Evolutionary conservation across 2,888 invertebrate genomes (phyloP).

Genomic region (Pycnomerus fuliginosus): DNA sequence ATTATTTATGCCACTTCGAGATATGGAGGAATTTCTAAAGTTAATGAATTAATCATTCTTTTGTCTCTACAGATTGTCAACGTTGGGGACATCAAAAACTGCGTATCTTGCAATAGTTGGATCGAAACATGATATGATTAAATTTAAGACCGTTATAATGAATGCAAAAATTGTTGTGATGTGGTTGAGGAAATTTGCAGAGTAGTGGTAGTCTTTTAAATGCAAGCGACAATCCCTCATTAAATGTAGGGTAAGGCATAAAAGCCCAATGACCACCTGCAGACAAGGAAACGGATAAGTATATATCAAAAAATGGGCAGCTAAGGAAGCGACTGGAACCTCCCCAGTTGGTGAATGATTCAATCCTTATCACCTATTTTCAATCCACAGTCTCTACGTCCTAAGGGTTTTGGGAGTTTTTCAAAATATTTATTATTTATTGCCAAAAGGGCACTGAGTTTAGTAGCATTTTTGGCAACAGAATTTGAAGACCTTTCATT

Average conservation of each 20-base stretch:
- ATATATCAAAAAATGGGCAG: no score
- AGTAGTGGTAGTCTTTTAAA: slow-evolving; percentile 65
- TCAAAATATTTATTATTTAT: no score
- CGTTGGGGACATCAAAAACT: slow-evolving; percentile 37
- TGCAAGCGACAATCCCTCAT: slow-evolving; percentile 77
- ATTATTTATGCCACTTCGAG: no score
- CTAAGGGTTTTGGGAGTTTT: no score
- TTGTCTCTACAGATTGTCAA: slow-evolving; percentile 16
- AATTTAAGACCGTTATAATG: slow-evolving; percentile 71
- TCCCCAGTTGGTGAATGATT: no score
- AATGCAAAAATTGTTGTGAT: slow-evolving; percentile 69
- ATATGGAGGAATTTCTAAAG: no score
- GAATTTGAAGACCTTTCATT: no score
- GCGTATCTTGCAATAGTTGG: slow-evolving; percentile 64
- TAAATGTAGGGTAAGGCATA: slow-evolving; percentile 72
- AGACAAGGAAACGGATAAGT: slow-evolving; percentile 4
- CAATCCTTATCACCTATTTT: no score
- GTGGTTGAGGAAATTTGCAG: slow-evolving; percentile 71
- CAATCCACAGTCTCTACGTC: no score
- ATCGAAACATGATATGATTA: slow-evolving; percentile 77
- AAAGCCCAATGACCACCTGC: slow-evolving; percentile 73
- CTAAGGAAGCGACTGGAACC: no score
- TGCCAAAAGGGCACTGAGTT: no score
- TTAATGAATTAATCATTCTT: slow-evolving; percentile 1
- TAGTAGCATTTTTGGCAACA: no score